Percentiles rank a stretch among this genome's conserved stretches.
Conservation (phyloP, 2,797 vertebrate genomes). For the Myotis pilosus region DNA sequence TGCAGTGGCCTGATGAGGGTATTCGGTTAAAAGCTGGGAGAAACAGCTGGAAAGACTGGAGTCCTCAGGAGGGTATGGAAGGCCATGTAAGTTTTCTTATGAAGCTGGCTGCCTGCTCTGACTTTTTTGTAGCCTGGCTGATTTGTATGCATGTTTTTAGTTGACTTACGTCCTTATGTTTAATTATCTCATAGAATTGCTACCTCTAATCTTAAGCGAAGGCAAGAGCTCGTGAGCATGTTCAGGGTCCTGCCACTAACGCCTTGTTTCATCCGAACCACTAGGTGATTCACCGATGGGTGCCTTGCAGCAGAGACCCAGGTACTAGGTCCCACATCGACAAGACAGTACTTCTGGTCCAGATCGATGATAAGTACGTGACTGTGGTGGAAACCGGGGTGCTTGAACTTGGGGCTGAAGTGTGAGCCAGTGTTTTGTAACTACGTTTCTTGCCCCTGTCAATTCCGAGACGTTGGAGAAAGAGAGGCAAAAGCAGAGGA, state of each 20-base stretch:
- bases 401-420: slow-evolving; percentile 98
- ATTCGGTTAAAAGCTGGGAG: slow-evolving; percentile 95
- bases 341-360: slow-evolving; percentile 99
- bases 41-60: slow-evolving; percentile 99
- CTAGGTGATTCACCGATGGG: slow-evolving; percentile 99
- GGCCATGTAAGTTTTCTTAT: slow-evolving; percentile 92
- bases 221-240: neutral
- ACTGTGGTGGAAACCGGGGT: slow-evolving; percentile 97
- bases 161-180: neutral
- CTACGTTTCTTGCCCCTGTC: slow-evolving; percentile 74
- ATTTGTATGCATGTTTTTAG: neutral
- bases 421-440: slow-evolving; percentile 85
- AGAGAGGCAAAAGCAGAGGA: slow-evolving; percentile 77
- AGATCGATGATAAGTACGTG: slow-evolving; percentile 99
- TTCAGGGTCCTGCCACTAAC: neutral
- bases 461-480: slow-evolving; percentile 68
- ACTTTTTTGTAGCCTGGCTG: neutral
- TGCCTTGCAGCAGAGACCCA: slow-evolving; percentile 99
- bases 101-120: neutral
- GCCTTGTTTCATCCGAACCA: slow-evolving; percentile 17
- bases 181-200: neutral
- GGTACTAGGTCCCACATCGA: slow-evolving; percentile 97
- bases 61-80: slow-evolving; percentile 99
- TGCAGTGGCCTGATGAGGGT: slow-evolving; percentile 97
- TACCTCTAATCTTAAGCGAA: neutral